Conservation (phyloP, 2,113 vertebrate genomes). For the Hymenochirus boettgeri region DNA sequence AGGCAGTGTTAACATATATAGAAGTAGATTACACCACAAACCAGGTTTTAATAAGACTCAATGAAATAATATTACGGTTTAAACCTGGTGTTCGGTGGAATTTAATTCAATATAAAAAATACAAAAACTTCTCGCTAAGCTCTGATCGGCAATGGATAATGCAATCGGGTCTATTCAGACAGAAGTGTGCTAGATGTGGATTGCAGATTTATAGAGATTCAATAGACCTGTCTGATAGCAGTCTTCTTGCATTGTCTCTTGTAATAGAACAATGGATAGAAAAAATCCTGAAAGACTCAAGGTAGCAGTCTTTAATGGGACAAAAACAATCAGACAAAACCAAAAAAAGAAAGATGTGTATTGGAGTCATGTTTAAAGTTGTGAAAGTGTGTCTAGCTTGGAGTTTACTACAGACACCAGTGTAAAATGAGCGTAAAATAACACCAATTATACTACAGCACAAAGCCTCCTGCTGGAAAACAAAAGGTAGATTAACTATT, state of each 20-base stretch:
- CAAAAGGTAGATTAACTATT: too few species aligned
- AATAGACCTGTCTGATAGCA: slow-evolving; percentile 67
- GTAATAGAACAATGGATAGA: slow-evolving; percentile 17
- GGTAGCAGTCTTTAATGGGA: slow-evolving; percentile 39
- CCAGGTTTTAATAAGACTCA: too few species aligned
- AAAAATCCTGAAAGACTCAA: slow-evolving; percentile 1
- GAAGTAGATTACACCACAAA: too few species aligned
- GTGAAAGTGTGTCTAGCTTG: slow-evolving; percentile 53
- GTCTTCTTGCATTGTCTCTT: slow-evolving; percentile 65
- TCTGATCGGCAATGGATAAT: slow-evolving; percentile 53
- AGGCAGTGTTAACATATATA: too few species aligned
- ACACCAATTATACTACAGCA: too few species aligned
- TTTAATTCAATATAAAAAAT: too few species aligned
- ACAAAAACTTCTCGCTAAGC: neutral
- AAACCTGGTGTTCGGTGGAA: too few species aligned
- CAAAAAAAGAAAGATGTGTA: slow-evolving; percentile 57
- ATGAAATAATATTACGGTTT: too few species aligned
- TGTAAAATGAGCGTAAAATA: slow-evolving; percentile 19
- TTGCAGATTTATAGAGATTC: slow-evolving; percentile 65
- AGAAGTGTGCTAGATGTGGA: slow-evolving; percentile 67
- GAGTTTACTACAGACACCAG: slow-evolving; percentile 5
- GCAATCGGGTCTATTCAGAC: slow-evolving; percentile 69
- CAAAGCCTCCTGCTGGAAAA: too few species aligned
- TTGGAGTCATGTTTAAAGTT: slow-evolving; percentile 55
- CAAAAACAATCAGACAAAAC: slow-evolving; percentile 48